Conservation (phyloP, 2,113 vertebrate genomes). For the Microcebus jonahi region DNA sequence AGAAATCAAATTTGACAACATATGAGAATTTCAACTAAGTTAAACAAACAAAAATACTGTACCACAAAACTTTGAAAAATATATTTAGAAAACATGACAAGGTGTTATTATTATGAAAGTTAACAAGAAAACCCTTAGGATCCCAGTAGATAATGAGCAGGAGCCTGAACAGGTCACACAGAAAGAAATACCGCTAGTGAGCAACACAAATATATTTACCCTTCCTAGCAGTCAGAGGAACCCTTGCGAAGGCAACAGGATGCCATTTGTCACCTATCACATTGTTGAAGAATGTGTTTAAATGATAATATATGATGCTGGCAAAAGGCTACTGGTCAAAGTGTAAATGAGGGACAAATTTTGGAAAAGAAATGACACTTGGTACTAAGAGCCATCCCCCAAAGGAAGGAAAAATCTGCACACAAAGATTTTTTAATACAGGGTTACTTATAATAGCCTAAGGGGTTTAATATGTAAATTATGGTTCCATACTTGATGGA, state of each 20-base stretch:
- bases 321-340: neutral
- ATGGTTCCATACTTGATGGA: neutral
- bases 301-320: neutral
- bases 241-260: neutral
- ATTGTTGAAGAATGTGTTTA: conserved; percentile 2
- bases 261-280: neutral
- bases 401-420: neutral
- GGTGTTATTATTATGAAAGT: too few species aligned
- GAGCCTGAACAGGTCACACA: neutral
- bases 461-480: neutral
- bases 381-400: neutral
- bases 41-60: neutral
- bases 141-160: neutral
- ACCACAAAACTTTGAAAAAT: neutral
- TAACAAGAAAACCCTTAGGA: neutral
- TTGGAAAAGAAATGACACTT: neutral
- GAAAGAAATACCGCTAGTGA: neutral
- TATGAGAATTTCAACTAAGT: neutral
- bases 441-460: neutral
- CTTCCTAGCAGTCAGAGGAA: neutral
- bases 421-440: neutral
- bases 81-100: neutral
- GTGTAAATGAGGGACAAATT: neutral
- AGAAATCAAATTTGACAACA: conserved; percentile 9
- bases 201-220: neutral